Base-by-base conservation (phyloP, 2,888 invertebrate genomes). In the Drosophila paramelanica region DNA sequence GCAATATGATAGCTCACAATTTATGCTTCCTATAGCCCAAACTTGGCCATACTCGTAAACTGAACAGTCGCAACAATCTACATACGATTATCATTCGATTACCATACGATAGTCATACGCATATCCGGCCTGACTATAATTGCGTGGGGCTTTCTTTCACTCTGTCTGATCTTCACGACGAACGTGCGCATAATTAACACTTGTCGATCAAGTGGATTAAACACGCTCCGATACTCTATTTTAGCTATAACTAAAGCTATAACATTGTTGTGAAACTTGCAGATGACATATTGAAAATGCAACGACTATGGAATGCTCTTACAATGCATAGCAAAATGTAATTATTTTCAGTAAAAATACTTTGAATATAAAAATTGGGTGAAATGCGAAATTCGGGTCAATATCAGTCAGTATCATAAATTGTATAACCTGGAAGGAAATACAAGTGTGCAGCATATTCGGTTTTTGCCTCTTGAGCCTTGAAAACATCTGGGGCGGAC, bases 1-100 rank as follows among this genome's bases (percentile, higher is more conserved):
- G 36, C 36, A 36, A 36, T 31, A 10, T 31, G 31, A 42, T 10
- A 41, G 43, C 55, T 38, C 31, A 60, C 50, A 78, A 77, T 78
- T 78, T 78, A 81, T 81, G 67, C 49, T 78, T 78, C 73, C 81
- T 61, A 47, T 0, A 13, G 17, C 7, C 80, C 78, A 62, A 81
- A 81, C 27, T 61, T 78, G 75, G 75, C 38, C 43, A 75, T 42
- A 39, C 43, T 57, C 72, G 62, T 60, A 49, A 69, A 68, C 17
- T 42, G 49, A 42, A 42, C 36, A 43, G 20, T 17, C 25, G 67
- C n/a, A n/a, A n/a, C 59, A 57, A 67, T 78, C 61, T 56, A 67
- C 67, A 78, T 53, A 33, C 52, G 47, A 81, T 81, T 56, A 60
- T 55, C 81, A 61, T 64, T 33, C 25, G 51, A 25, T 69, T 49